Evolutionary conservation across 1,140 invertebrate species (phyloP), one percentile per base, ranked within the genome.

Genomic region (Teleopsis dalmanni): DNA sequence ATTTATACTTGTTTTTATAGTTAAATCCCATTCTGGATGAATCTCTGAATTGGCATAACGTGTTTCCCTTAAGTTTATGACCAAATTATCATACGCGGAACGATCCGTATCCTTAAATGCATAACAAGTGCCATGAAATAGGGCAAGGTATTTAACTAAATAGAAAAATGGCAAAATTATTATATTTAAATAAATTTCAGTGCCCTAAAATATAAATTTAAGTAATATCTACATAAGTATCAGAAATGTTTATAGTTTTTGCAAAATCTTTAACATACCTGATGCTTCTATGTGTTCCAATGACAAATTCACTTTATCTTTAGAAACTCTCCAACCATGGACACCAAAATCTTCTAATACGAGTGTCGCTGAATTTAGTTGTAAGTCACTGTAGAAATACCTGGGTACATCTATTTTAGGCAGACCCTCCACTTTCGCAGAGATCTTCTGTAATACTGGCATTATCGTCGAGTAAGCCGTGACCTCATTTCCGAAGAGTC

Each of bases 91-190:
- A 19, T 70, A 70, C 3, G 47, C 18, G 6, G 54, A 23, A 6
- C 25, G 52, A 16, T 61, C 52, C 10, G 34, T 54, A 29, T 58
- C 50, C 14, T 64, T 64, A 16, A 65, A 31, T 5, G 62, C 67
- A 36, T 58, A 70, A 6, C 55, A 47, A 18, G 57, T 50, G 22
- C 59, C 67, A 52, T 70, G 67, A 26, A 70, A 70, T 7, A 11
- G n/a, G 2, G 61, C 67, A 26, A 70, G 26, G 11, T 57, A 58
- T n/a, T 52, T 54, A 1, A 58, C 62, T 60, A 9, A 2, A 49
- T 33, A 22, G 9, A 44, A 19, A 49, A 19, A 50, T 34, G 16
- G 27, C 10, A 23, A 6, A 29, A n/a, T 7, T 29, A 8, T 29
- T 29, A 29, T 7, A 8, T 13, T 29, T 29, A 8, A 29, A 8